phyloP scores from a whole-genome alignment of 2,113 vertebrate species.

The Heloderma charlesbogerti region DNA sequence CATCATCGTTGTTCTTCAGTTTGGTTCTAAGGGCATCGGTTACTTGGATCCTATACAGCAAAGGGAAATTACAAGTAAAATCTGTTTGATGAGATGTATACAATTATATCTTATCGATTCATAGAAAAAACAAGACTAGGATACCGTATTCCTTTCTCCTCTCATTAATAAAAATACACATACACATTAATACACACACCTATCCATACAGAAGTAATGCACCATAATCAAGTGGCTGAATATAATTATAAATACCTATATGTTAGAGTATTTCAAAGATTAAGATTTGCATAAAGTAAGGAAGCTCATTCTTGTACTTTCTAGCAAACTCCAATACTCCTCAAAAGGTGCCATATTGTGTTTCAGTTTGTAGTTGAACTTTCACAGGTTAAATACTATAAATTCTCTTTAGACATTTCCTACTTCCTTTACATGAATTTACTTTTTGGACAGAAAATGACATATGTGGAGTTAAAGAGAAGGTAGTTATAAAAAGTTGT shows the following conservation, averaged over 20 bases:
- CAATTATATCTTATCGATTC: neutral
- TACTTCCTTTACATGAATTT: neutral
- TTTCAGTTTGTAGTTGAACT: neutral
- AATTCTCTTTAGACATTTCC: neutral
- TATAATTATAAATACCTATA: neutral
- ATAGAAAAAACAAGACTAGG: neutral
- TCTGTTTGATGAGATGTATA: neutral
- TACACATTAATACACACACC: neutral
- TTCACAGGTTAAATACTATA: neutral
- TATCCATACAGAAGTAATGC: neutral
- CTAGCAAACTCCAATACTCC: neutral
- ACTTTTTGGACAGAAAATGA: neutral
- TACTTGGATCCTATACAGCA: conserved; percentile 63
- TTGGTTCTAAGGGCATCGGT: conserved; percentile 51
- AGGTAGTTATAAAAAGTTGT: neutral
- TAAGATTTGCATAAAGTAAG: neutral
- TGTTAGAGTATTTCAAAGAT: neutral
- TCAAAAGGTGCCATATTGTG: neutral
- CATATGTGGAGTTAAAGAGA: neutral
- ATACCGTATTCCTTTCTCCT: neutral
- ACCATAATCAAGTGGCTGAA: neutral
- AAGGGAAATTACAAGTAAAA: neutral
- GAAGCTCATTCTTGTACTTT: neutral
- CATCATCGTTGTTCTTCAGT: conserved; percentile 23
- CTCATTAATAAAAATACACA: neutral